phyloP scores from a whole-genome alignment of 2,888 invertebrate species.

The Metallyticus violacea region DNA sequence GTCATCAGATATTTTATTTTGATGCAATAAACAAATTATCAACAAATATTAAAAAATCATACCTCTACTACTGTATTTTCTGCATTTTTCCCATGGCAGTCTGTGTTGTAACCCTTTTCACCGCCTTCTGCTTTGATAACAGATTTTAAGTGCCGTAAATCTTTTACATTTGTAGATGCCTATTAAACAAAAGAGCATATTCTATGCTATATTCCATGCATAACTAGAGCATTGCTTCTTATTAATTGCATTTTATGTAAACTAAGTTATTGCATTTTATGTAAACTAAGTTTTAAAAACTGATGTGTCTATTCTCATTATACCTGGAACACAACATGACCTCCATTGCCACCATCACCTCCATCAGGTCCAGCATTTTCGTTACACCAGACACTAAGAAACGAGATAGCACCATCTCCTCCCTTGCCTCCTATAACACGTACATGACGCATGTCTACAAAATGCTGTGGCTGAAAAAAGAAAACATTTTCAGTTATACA shows the following conservation, averaged over 20 bases:
- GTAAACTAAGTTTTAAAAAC: not conserved
- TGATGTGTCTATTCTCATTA: no score
- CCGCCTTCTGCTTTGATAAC: slow-evolving; percentile 66
- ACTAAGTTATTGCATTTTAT: no score
- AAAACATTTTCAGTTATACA: not conserved
- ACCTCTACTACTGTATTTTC: slow-evolving; percentile 62
- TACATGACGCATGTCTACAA: slow-evolving; percentile 69
- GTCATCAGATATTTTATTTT: no score
- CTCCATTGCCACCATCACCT: slow-evolving; percentile 95
- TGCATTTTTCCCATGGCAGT: slow-evolving; percentile 81
- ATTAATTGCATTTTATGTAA: no score
- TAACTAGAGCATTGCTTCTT: no score
- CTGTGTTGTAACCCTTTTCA: slow-evolving; percentile 67
- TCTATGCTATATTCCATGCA: no score
- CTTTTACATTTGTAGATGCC: slow-evolving; percentile 65
- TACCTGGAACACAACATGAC: slow-evolving; percentile 83
- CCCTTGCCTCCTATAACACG: slow-evolving; percentile 80
- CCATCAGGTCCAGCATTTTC: slow-evolving; percentile 93
- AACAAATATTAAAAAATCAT: no score
- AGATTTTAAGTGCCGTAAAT: slow-evolving; percentile 64
- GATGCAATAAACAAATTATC: no score
- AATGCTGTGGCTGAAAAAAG: slow-evolving; percentile 53
- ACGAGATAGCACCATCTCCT: slow-evolving; percentile 89
- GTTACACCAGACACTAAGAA: slow-evolving; percentile 76
- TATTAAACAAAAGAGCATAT: slow-evolving; percentile 36